Base-by-base conservation (phyloP, 2,797 vertebrate species). In the Lepidocolaptes lacrymiger region DNA sequence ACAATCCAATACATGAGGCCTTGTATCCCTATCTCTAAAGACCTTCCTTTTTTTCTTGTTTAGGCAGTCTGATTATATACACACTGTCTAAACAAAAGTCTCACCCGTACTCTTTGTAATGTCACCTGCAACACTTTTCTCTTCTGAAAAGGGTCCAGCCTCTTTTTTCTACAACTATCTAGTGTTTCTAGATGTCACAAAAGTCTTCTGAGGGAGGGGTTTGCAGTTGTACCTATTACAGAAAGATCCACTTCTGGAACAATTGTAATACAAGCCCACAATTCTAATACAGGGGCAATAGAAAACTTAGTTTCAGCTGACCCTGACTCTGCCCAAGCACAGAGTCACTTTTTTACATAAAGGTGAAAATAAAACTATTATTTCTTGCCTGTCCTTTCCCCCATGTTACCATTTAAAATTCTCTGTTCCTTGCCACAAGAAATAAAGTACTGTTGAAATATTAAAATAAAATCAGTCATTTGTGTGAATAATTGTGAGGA, bases 391-490 rank as follows among this genome's bases (percentile, higher is more conserved):
- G 30, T 81, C 41, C 34, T 92, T 92, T 77, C 18, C 44, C 8
- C 43, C 24, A 12, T 10, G 2, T 55, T 72, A 4, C 10, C 16
- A 51, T 30, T 9, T 55, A 85, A 92, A 84, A 32, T 14, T 14
- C 13, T 56, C 20, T 69, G 69, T 79, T 89, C n/a, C 32, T 76
- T 77, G 13, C 34, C 26, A 4, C 39, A 61, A 71, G 56, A 88
- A 76, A 66, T 44, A 41, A 59, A 8, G 4, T 52, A 63, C 49
- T 14, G 3, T 16, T 77, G 32, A 93, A 92, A 89, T 56, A 89
- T 88, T 74, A 71, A 92, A 92, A 76, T 62, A 89, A 93, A 71
- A 77, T 49, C 23, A 71, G 28, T 30, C 15, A 49, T 77, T 95
- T 74, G 6, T 64, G 23, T 77, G 85, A 94, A 74, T 83, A 80